phyloP scores from a whole-genome alignment of 2,113 vertebrate genomes.

The Antechinus flavipes region DNA sequence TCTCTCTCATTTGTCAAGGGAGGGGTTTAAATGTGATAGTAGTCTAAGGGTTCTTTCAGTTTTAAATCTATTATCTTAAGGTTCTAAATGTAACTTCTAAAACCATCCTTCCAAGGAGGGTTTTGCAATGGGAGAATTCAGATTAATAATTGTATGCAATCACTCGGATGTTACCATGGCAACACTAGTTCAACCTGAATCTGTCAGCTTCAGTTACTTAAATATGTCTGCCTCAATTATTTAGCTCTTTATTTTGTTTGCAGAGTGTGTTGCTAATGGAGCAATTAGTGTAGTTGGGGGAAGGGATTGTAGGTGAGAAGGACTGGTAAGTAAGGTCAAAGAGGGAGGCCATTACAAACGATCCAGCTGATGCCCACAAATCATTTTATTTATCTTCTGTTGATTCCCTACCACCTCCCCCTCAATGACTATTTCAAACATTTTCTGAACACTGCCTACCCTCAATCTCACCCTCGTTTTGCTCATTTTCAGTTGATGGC shows the following conservation, averaged over 20 bases:
- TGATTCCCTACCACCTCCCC: background rate
- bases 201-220: background rate
- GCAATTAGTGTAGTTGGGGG: background rate
- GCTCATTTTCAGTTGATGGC: background rate
- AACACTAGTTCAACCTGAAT: background rate
- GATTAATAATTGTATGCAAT: constrained; percentile 4
- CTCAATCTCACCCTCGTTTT: background rate
- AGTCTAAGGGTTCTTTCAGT: background rate
- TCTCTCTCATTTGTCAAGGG: background rate
- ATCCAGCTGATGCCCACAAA: background rate
- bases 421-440: background rate
- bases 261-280: constrained; percentile 1
- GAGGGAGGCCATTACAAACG: background rate
- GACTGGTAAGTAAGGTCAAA: background rate
- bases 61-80: background rate
- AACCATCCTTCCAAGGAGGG: background rate
- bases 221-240: background rate
- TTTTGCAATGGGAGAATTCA: background rate
- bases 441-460: background rate
- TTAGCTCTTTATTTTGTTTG: constrained; percentile 3
- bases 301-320: background rate
- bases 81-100: background rate
- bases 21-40: background rate
- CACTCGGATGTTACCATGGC: background rate
- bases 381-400: background rate